Conservation (phyloP, 2,797 vertebrate species). For the Philypnodon macrostomus region DNA sequence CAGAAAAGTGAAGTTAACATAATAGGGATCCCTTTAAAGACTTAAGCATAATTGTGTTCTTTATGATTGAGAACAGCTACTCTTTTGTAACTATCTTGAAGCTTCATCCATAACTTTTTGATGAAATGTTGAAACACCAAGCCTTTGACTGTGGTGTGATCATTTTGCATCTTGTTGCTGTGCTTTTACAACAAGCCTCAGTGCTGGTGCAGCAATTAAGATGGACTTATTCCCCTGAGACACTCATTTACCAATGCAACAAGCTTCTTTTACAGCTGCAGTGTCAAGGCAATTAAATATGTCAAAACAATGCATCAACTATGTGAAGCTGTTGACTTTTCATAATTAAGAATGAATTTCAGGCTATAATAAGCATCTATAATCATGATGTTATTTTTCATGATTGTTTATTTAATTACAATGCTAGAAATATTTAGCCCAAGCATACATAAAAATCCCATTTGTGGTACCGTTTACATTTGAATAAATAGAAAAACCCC, state of each 20-base stretch:
- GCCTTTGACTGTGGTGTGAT: constrained; percentile 31
- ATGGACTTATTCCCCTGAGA: constrained; percentile 35
- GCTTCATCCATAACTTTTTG: constrained; percentile 15
- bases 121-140: constrained; percentile 27
- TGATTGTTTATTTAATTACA: too few relatives aligned
- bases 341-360: background rate
- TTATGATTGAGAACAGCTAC: constrained; percentile 28
- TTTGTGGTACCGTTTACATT: background rate
- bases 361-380: background rate
- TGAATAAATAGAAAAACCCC: background rate
- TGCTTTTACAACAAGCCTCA: constrained; percentile 32
- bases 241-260: constrained; percentile 41
- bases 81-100: constrained; percentile 19
- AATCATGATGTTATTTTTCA: background rate
- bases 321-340: constrained; percentile 18
- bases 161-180: constrained; percentile 36
- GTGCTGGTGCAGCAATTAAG: constrained; percentile 20
- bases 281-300: constrained; percentile 42
- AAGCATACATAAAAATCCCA: background rate
- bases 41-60: background rate
- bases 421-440: background rate
- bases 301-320: constrained; percentile 36
- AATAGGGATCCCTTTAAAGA: too few relatives aligned
- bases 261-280: constrained; percentile 27
- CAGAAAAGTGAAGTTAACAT: too few relatives aligned